Conservation (phyloP, 2,797 vertebrate species). For the Sternotherus odoratus region DNA sequence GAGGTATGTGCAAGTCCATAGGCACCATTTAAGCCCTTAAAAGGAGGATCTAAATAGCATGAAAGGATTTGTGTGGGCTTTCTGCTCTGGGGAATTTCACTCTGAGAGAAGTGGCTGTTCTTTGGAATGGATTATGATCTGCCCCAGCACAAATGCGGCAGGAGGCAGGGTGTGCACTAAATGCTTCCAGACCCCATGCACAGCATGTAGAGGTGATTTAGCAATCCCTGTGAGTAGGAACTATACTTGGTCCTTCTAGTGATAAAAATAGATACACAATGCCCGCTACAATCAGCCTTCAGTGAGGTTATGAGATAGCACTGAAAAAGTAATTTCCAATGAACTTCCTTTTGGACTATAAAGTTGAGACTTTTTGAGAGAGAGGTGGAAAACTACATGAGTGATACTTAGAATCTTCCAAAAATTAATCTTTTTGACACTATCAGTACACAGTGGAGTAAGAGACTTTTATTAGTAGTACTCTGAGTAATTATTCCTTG, state of each 20-base stretch:
- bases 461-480: rapidly evolving
- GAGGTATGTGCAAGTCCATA: background rate
- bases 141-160: background rate
- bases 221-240: rapidly evolving
- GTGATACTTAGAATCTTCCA: background rate
- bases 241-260: background rate
- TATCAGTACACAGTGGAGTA: background rate
- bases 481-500: rapidly evolving
- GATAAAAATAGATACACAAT: background rate
- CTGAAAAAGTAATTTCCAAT: background rate
- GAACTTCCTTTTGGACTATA: background rate
- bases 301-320: background rate
- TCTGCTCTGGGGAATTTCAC: background rate
- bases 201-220: rapidly evolving
- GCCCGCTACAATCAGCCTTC: background rate
- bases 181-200: background rate
- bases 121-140: background rate
- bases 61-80: background rate
- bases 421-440: background rate
- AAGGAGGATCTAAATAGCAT: rapidly evolving
- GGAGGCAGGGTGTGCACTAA: background rate
- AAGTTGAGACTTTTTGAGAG: background rate
- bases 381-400: background rate
- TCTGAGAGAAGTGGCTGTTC: rapidly evolving
- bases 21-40: background rate